Percentiles rank a stretch among this genome's conserved stretches.
Conservation (phyloP, 2,113 vertebrate genomes). For the Montifringilla adamsi region DNA sequence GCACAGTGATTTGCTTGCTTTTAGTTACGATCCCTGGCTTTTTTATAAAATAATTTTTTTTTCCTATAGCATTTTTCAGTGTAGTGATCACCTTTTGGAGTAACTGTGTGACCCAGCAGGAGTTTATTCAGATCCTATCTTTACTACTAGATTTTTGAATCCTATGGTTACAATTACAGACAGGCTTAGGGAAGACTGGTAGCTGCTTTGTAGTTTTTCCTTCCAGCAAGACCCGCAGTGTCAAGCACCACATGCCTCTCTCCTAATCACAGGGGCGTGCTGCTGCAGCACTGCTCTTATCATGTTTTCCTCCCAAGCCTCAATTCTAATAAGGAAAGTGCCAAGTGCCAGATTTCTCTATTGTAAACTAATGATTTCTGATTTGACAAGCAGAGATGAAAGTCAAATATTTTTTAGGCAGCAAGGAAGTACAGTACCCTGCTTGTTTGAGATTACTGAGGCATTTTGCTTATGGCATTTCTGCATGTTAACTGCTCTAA, state of each 20-base stretch:
- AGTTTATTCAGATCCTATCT: not conserved
- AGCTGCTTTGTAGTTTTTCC: not conserved
- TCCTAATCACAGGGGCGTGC: not conserved
- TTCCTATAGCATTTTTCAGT: not conserved
- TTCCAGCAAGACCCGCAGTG: not conserved
- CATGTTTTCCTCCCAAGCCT: not conserved
- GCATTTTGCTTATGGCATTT: not conserved
- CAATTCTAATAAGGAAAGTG: not conserved
- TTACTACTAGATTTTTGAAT: not conserved
- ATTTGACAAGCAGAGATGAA: conserved; percentile 20
- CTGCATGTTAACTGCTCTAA: not conserved
- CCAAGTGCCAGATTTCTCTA: not conserved
- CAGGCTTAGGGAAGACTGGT: not conserved
- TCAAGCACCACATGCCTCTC: not conserved
- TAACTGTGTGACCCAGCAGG: not conserved
- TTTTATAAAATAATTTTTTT: not conserved
- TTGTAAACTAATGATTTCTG: not conserved
- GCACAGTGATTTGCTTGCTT: not conserved
- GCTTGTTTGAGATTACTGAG: not conserved
- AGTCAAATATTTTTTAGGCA: not conserved
- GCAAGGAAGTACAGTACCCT: not conserved
- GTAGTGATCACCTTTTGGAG: not conserved
- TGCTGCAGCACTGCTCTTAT: not conserved
- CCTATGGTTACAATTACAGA: not conserved
- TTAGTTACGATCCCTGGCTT: not conserved